A percentile compares a stretch with the other conserved stretches of the same genome.
Evolutionary conservation across 2,888 invertebrate species (phyloP).

Genomic region (Pyrgus malvae): DNA sequence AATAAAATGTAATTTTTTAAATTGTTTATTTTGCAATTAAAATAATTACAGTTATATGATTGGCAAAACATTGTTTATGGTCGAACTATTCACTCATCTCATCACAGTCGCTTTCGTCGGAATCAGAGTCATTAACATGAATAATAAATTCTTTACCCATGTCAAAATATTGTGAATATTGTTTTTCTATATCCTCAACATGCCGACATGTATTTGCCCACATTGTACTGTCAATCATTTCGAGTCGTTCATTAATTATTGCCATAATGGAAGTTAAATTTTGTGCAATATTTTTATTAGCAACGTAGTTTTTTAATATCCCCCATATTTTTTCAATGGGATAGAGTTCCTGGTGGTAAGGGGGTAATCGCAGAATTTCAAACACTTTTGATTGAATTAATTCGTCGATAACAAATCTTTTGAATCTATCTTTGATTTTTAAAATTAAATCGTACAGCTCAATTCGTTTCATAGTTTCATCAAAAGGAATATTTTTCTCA

Average conservation of each 20-base stretch:
- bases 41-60: too few species aligned
- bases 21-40: too few species aligned
- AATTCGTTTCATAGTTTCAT: background rate
- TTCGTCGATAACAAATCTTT: too few species aligned
- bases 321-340: background rate
- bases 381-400: background rate
- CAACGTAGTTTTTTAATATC: too few species aligned
- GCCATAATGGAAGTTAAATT: background rate
- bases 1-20: too few species aligned
- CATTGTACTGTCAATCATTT: background rate
- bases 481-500: background rate
- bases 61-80: too few species aligned
- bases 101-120: too few species aligned
- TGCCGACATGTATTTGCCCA: background rate
- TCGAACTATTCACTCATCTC: too few species aligned
- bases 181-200: background rate
- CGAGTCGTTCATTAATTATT: background rate
- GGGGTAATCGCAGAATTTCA: background rate
- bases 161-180: background rate
- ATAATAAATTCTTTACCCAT: background rate
- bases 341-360: background rate
- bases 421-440: background rate
- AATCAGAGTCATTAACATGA: too few species aligned
- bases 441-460: background rate
- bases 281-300: background rate